phyloP scores from a whole-genome alignment of 1,140 invertebrate genomes.

The Listronotus oregonensis region DNA sequence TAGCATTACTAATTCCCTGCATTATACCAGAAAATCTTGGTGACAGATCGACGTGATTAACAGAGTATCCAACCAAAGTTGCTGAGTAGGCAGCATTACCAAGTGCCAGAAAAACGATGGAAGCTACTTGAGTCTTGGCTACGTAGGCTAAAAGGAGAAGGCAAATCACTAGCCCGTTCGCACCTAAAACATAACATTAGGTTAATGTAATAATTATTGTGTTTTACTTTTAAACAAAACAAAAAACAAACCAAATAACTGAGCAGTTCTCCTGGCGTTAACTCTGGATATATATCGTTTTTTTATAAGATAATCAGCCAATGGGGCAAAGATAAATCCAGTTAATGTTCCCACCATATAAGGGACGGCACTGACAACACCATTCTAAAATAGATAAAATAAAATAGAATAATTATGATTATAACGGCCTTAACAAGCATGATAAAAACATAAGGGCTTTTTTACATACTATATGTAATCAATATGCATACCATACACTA shows the following conservation, averaged over 20 bases:
- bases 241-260: slow-evolving; percentile 62
- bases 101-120: slow-evolving; percentile 64
- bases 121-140: slow-evolving; percentile 59
- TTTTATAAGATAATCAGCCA: slow-evolving; percentile 26
- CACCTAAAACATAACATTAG: slow-evolving; percentile 53
- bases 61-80: slow-evolving; percentile 68
- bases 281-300: slow-evolving; percentile 65
- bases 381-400: slow-evolving; percentile 54
- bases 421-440: too few species aligned
- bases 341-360: slow-evolving; percentile 37
- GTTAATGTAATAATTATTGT: too few species aligned
- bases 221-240: too few species aligned
- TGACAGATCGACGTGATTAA: slow-evolving; percentile 76
- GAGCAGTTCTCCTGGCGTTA: slow-evolving; percentile 66
- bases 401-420: too few species aligned
- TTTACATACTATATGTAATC: too few species aligned
- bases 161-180: slow-evolving; percentile 63
- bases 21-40: slow-evolving; percentile 72
- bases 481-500: too few species aligned
- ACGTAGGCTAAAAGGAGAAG: slow-evolving; percentile 67
- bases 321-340: slow-evolving; percentile 34
- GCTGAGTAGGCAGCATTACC: slow-evolving; percentile 78
- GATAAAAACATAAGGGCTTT: too few species aligned
- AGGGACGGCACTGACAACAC: slow-evolving; percentile 48
- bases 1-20: slow-evolving; percentile 78